Base-by-base conservation (phyloP, 2,113 vertebrate species). In the Coregonus clupeaformis region DNA sequence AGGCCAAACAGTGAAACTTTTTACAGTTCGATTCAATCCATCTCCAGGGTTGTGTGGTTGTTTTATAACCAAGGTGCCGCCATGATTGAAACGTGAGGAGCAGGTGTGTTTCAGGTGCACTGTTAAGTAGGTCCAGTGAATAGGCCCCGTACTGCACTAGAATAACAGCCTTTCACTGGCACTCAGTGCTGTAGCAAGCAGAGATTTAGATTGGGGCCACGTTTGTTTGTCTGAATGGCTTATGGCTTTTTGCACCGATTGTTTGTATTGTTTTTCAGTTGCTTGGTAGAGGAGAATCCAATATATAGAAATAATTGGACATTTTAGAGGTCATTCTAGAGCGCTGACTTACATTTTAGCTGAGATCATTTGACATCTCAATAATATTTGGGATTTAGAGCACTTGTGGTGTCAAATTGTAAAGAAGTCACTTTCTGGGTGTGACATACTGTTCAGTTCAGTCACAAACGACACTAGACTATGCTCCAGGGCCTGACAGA, bases 101-200 rank as follows among this genome's bases (percentile, higher is more conserved):
- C 89, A 89, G 86, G 83, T 90, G 85, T 69, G 84, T 83, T 84
- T 80, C 77, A 77, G 80, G 75, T 77, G 86, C 77, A 79, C 69
- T 24, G 68, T 47, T 69, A 42, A 32, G 75, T 66, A 45, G 68
- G 24, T 60, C 70, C 70, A 73, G 55, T 78, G 72, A 73, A 74
- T 55, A 71, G 36, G 4, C 75, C 73, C 57, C 60, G 57, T 74
- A 72, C 70, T 62, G 74, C 80, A 80, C 69, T 75, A 67, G 68
- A 80, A 78, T 59, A 64, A 14, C 73, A 74, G 75, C 68, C 64
- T 29, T 32, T 77, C 65, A 59, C 47, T 62, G 68, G 30, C 66
- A 30, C 5, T 80, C 74, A 52, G 59, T 74, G 73, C 6, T 52
- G 64, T 5, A 22, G 20, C 55, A 12, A 57, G 80, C 59, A 73